A percentile compares a stretch with the other conserved stretches of the same genome.
Evolutionary conservation across 2,797 vertebrate genomes (phyloP).

Genomic region (Peromyscus melanophrys): DNA sequence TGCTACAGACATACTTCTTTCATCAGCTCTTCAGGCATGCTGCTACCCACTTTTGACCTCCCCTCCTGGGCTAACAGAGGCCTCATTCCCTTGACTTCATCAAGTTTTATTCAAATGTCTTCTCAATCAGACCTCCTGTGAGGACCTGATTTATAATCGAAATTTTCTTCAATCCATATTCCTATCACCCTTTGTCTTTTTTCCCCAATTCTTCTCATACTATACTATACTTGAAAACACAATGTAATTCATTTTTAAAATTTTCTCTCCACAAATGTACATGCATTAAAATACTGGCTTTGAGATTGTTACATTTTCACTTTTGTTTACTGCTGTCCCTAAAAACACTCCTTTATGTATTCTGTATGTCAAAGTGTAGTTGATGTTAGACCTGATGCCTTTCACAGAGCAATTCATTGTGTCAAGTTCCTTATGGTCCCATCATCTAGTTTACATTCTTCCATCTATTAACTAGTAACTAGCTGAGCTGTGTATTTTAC

Average conservation of each 20-base stretch:
- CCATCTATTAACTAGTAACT: background rate
- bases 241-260: background rate
- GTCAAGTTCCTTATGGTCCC: background rate
- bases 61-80: too few species aligned
- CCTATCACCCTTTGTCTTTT: background rate
- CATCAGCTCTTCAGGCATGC: background rate
- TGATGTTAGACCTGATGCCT: background rate
- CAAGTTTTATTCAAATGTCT: background rate
- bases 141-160: background rate
- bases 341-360: background rate
- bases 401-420: background rate
- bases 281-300: background rate
- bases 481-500: background rate
- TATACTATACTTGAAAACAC: background rate
- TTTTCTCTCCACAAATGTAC: background rate
- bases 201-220: background rate
- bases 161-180: background rate
- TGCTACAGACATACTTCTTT: background rate
- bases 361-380: background rate
- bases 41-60: rapidly evolving
- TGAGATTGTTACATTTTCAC: background rate
- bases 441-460: background rate
- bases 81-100: background rate
- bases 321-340: background rate
- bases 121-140: background rate